These are phyloP conservation scores for Furnarius figulus DNA, from an alignment of 2,113 vertebrate species.

Conservation along the genomic window DNA sequence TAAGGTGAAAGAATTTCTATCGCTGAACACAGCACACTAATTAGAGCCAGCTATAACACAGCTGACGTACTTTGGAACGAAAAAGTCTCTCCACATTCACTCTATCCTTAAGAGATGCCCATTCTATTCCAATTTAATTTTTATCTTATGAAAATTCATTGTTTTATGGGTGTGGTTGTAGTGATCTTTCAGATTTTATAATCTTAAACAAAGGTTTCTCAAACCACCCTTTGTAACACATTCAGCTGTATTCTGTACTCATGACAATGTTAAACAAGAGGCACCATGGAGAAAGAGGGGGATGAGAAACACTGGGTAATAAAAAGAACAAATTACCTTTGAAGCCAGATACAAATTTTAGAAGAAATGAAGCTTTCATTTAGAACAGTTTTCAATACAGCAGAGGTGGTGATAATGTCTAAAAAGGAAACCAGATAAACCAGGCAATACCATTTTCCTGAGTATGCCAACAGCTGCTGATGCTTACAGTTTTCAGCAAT, in stretches of 20 bases:
- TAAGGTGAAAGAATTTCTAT: background rate
- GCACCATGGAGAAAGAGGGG: accelerated
- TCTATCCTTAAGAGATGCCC: background rate
- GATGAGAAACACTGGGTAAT: background rate
- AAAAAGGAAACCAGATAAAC: background rate
- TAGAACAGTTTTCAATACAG: background rate
- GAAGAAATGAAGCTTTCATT: background rate
- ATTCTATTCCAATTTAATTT: background rate
- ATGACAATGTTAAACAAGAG: background rate
- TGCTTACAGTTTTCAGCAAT: background rate
- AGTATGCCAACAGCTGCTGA: background rate
- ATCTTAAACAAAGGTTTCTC: background rate
- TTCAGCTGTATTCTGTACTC: background rate
- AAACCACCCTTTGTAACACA: background rate
- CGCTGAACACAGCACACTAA: background rate
- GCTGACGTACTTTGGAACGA: background rate
- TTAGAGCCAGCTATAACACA: conserved; percentile 25
- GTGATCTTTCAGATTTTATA: background rate
- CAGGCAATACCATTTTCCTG: background rate
- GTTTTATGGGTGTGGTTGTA: background rate
- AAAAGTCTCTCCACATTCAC: background rate
- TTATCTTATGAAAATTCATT: background rate
- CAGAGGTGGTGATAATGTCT: background rate
- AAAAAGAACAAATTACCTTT: background rate
- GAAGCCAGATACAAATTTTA: background rate